phyloP scores from a whole-genome alignment of 2,797 vertebrate genomes.

The Coccyzus lansbergi region DNA sequence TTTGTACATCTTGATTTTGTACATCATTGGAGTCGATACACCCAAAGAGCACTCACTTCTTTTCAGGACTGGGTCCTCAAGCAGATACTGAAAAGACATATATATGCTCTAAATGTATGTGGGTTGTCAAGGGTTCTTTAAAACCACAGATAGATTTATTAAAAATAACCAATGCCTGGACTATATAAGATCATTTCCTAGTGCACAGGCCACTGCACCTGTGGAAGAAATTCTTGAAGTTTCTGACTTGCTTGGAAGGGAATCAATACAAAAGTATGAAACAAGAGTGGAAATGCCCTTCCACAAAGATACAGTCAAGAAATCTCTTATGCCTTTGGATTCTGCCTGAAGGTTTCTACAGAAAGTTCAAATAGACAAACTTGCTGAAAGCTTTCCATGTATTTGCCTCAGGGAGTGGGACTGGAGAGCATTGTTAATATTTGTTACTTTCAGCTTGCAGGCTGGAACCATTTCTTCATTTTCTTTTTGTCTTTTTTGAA shows the following conservation, averaged over 20 bases:
- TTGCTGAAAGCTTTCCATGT: neutral
- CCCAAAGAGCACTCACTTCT: neutral
- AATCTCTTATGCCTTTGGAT: neutral
- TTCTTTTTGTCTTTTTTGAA: neutral
- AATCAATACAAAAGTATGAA: neutral
- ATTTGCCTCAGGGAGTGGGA: neutral
- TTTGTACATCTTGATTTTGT: too few species aligned
- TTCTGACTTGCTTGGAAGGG: neutral
- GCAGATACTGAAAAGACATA: neutral
- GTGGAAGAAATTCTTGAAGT: neutral
- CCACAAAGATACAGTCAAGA: neutral
- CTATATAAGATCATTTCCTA: neutral
- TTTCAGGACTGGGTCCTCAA: neutral
- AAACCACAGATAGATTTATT: neutral
- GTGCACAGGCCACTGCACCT: neutral
- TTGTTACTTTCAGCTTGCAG: neutral
- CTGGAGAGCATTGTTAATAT: neutral
- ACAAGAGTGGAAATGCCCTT: neutral
- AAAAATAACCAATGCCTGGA: neutral
- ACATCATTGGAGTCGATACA: neutral
- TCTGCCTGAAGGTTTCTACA: constrained; percentile 3
- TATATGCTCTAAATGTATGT: neutral
- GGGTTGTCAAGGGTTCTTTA: neutral
- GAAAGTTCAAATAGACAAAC: constrained; percentile 14
- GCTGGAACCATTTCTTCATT: neutral